These are phyloP conservation scores for Propithecus coquereli DNA, from an alignment of 2,113 vertebrate species.

Conservation along the genomic window DNA sequence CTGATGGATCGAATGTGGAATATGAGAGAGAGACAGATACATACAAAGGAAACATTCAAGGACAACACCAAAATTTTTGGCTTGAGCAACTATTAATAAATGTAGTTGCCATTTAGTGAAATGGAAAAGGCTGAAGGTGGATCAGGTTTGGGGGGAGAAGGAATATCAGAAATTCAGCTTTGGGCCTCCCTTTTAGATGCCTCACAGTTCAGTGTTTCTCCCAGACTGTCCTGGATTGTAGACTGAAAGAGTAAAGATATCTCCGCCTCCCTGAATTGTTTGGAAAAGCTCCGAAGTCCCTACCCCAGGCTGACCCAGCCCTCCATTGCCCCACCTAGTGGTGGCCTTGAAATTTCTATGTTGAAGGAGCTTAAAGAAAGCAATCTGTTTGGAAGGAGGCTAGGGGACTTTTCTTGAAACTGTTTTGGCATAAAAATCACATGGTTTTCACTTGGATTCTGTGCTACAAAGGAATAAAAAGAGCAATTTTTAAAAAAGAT, in stretches of 20 bases:
- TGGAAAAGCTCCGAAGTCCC: neutral
- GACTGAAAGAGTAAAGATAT: neutral
- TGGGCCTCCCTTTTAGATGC: neutral
- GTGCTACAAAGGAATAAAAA: slow-evolving; percentile 28
- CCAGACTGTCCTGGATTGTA: neutral
- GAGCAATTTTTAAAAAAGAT: neutral
- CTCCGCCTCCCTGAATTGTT: neutral
- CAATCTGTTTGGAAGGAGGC: neutral
- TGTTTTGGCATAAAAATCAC: neutral
- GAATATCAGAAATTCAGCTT: neutral
- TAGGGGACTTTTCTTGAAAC: neutral
- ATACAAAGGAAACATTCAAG: neutral
- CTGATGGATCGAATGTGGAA: neutral
- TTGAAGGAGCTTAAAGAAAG: neutral
- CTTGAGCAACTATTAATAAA: neutral
- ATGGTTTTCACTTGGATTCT: slow-evolving; percentile 26
- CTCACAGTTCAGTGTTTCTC: neutral
- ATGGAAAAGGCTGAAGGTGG: neutral
- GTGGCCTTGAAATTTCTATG: neutral
- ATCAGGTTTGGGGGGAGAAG: neutral
- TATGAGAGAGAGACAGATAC: neutral
- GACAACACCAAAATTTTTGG: neutral
- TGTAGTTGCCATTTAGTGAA: neutral
- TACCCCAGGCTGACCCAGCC: neutral
- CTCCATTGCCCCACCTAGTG: neutral